Base-by-base conservation (phyloP, 2,113 vertebrate genomes). In the Cairina moschata region DNA sequence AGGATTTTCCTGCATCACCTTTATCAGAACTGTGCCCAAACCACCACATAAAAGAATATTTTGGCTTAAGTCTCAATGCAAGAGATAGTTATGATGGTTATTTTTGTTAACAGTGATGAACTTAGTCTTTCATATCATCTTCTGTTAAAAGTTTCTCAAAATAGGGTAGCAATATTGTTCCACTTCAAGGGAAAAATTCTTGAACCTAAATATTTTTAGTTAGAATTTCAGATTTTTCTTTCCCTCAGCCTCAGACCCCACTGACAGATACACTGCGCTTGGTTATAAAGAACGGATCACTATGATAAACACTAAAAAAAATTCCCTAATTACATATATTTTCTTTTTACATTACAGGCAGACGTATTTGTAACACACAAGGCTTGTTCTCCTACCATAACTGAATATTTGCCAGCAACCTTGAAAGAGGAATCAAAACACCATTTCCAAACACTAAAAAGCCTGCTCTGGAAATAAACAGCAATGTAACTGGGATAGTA, bases 141-240 rank as follows among this genome's bases (percentile, higher is more conserved):
- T 68, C 74, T 82, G 52, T 89, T 72, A 81, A 42, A 46, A 91
- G 22, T 75, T 42, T 84, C 56, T 58, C 46, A 59, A 77, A 90
- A 94, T 48, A 90, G 62, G 92, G 92, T 52, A 42, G 38, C 91
- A 95, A 90, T 7, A 42, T 67, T 56, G 56, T 86, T 60, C 91
- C 31, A 75, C 55, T 82, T 60, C 8, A 15, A 92, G 18, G 34
- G 62, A 78, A 91, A 82, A 15, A 42, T 31, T 86, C 17, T 48
- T 52, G 20, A 95, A 94, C 44, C 18, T 93, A 83, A 85, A 73
- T 62, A 73, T 62, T 80, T 90, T 67, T 50, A 83, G 29, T 32
- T 54, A 52, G 26, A 91, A 71, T 84, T 91, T 52, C 25, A 55
- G 15, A 32, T 46, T 84, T 84, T 90, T 48, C 29, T 82, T 73